Evolutionary conservation across 2,113 vertebrate genomes (phyloP).

Genomic region (Corythaixoides concolor): DNA sequence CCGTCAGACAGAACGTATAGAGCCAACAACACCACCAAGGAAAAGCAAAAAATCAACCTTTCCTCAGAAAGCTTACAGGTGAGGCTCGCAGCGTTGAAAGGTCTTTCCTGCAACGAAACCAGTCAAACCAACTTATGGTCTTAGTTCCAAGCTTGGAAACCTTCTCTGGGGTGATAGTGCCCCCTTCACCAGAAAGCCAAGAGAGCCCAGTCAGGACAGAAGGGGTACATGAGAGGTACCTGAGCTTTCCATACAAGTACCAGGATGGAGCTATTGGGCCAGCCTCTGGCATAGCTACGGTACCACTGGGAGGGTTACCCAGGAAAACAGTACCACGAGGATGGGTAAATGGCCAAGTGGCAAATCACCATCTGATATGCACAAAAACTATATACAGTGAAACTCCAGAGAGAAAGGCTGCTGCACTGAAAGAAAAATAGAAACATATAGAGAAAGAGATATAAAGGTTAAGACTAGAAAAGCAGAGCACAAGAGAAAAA

Average conservation of each 20-base stretch:
- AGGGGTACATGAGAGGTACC: not conserved
- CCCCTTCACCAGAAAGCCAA: not conserved
- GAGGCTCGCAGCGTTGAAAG: not conserved
- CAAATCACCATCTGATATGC: accelerated
- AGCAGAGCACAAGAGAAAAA: not conserved
- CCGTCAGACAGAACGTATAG: not conserved
- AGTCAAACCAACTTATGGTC: accelerated
- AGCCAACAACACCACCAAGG: not conserved
- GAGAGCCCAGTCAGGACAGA: not conserved
- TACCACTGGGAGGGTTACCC: accelerated
- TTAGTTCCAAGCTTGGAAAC: not conserved
- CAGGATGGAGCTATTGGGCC: not conserved
- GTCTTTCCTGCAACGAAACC: not conserved
- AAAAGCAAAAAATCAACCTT: not conserved
- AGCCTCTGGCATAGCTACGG: not conserved
- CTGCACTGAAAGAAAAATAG: not conserved
- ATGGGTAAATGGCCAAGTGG: not conserved
- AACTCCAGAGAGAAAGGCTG: not conserved
- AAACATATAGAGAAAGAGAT: accelerated
- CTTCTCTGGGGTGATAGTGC: accelerated
- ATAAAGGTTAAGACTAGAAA: not conserved
- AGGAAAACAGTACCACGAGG: not conserved
- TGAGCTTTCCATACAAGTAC: not conserved
- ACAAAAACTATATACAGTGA: not conserved
- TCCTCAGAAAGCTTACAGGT: conserved; percentile 23